Evolutionary conservation across 2,113 vertebrate genomes (phyloP), one percentile per base, ranked within the genome.

Genomic region (Sander lucioperca): DNA sequence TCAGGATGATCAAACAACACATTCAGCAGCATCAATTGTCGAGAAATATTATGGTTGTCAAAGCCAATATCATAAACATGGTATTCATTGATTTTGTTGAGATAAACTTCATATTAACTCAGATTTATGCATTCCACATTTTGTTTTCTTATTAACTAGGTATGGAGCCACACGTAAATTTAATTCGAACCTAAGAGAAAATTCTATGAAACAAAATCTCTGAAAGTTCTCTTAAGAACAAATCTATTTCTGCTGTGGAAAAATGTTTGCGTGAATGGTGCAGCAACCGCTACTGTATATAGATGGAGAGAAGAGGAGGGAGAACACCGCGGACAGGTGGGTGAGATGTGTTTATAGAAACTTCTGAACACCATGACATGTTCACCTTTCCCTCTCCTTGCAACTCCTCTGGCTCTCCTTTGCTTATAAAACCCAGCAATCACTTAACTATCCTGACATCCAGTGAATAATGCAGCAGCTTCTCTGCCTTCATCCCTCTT

Each of bases 381-480:
- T 51, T 88, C 83, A 89, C 83, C 84, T 92, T 83, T 48, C 67
- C 80, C 75, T 89, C 86, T 82, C 80, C 88, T 91, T 88, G 90
- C 57, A 75, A 71, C 86, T 83, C 64, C 59, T 83, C 74, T 16
- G 51, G 36, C 53, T 77, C 74, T 51, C 59, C 65, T 67, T 19
- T 69, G 54, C 79, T 82, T 84, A 64, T 74, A 80, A 91, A 92
- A 87, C 71, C 61, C 59, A 48, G 70, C 68, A 64, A 47, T 90
- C 79, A 86, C 86, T 82, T 84, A 83, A 87, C 86, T 88, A 88
- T 65, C 83, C 90, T 89, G 91, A 90, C 89, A 87, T 62, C 59
- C 27, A 16, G 74, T 95, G 84, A 94, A 95, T 95, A 93, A 94
- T 95, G 90, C 87, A 95, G 83, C 59, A 83, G 84, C 68, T 67